Percentiles rank a stretch among this genome's conserved stretches.
Conservation (phyloP, 2,113 vertebrate species). For the Phalacrocorax aristotelis region DNA sequence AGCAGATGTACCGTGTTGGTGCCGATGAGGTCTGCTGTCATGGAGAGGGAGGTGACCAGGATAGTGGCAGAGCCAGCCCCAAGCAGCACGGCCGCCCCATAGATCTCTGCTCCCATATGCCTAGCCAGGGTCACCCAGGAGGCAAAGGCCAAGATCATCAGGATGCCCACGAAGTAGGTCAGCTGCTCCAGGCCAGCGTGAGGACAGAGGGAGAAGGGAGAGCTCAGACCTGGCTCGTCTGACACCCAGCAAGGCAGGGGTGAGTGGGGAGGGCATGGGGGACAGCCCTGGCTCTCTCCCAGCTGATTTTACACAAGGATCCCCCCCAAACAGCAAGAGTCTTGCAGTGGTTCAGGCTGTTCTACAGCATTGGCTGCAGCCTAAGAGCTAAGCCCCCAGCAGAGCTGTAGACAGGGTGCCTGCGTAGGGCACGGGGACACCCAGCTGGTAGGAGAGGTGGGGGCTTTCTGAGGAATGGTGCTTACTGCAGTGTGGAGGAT, state of each 20-base stretch:
- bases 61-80: conserved; percentile 88
- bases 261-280: neutral
- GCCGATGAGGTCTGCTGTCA: conserved; percentile 93
- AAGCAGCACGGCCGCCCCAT: conserved; percentile 80
- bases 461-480: neutral
- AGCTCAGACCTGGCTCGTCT: neutral
- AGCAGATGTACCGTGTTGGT: conserved; percentile 79
- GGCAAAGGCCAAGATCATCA: conserved; percentile 86
- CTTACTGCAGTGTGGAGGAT: neutral
- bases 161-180: conserved; percentile 88
- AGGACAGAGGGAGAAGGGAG: neutral
- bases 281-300: neutral
- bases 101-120: conserved; percentile 75
- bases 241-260: neutral
- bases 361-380: neutral
- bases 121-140: conserved; percentile 86
- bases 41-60: conserved; percentile 91
- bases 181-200: conserved; percentile 66
- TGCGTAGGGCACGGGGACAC: accelerated
- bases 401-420: neutral
- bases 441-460: neutral
- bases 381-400: neutral
- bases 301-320: neutral
- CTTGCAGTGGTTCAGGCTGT: neutral
- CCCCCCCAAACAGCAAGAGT: too few relatives aligned